These are phyloP conservation scores for Cerceris rybyensis DNA, from an alignment of 2,888 invertebrate species.

Conservation along the genomic window DNA sequence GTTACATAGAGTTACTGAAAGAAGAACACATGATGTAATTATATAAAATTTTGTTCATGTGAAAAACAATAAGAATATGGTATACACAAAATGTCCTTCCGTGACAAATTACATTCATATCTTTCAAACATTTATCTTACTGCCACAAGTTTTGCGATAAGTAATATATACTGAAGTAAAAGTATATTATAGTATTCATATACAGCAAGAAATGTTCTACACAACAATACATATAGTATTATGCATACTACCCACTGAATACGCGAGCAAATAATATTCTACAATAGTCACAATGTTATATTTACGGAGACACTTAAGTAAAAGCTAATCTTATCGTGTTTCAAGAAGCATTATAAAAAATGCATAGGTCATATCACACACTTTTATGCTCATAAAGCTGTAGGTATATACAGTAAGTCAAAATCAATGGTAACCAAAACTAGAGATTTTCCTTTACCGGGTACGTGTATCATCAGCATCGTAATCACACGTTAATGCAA, in stretches of 20 bases:
- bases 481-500: background rate
- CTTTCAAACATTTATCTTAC: constrained; percentile 5
- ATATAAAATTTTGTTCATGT: background rate
- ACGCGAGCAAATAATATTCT: constrained; percentile 36
- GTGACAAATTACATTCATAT: background rate
- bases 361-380: constrained; percentile 39
- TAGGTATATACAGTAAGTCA: constrained; percentile 23
- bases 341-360: constrained; percentile 35
- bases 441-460: constrained; percentile 1
- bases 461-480: background rate
- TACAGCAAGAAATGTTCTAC: constrained; percentile 19
- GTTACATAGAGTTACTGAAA: constrained; percentile 6
- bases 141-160: background rate
- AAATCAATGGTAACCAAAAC: constrained; percentile 47
- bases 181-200: constrained; percentile 23
- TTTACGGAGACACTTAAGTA: constrained; percentile 26
- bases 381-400: constrained; percentile 29
- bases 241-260: constrained; percentile 21
- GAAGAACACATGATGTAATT: background rate
- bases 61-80: background rate
- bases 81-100: background rate
- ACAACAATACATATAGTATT: constrained; percentile 14
- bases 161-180: constrained; percentile 26
- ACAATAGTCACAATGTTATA: constrained; percentile 9
- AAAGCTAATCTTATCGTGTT: constrained; percentile 30